phyloP scores from a whole-genome alignment of 2,113 vertebrate species.

The Sylvia atricapilla region DNA sequence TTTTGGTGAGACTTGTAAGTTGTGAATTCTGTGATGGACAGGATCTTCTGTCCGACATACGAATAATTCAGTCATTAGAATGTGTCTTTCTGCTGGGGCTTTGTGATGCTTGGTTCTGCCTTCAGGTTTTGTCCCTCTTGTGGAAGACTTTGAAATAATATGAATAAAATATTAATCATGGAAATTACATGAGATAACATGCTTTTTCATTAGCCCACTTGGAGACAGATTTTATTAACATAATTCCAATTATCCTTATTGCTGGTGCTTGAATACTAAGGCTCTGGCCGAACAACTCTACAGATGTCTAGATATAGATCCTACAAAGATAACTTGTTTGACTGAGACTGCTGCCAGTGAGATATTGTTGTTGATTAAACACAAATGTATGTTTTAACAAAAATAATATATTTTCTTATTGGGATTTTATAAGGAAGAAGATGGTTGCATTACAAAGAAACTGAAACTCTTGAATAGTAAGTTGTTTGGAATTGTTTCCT shows the following conservation, averaged over 20 bases:
- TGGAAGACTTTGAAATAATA: background rate
- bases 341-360: background rate
- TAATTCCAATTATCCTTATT: background rate
- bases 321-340: background rate
- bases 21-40: background rate
- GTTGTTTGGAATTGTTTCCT: background rate
- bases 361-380: background rate
- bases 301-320: background rate
- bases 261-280: background rate
- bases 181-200: background rate
- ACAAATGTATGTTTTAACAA: background rate
- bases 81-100: background rate
- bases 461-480: background rate
- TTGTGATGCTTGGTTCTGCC: background rate
- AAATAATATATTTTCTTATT: background rate
- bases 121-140: background rate
- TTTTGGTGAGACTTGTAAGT: background rate
- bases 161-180: background rate
- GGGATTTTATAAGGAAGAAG: background rate
- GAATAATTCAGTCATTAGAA: background rate
- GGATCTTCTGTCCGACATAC: background rate
- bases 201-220: background rate
- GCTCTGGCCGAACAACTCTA: background rate
- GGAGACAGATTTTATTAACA: background rate
- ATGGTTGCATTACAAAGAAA: background rate